Conservation (phyloP, 1,140 invertebrate genomes). For the Plectrocnemia conspersa region DNA sequence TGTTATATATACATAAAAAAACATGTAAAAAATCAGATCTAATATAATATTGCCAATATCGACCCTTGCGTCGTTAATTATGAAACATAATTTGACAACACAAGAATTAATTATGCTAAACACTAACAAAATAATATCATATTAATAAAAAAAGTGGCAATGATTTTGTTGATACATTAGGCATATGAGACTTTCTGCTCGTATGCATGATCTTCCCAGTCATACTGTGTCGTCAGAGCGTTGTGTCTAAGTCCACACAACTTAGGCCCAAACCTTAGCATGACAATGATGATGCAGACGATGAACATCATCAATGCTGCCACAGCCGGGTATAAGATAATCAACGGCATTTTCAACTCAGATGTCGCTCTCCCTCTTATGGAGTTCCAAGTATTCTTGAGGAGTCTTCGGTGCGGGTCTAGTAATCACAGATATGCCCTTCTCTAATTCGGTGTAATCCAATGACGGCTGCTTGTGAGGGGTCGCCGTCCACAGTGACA, state of each 20-base stretch:
- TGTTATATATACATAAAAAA: too few relatives aligned
- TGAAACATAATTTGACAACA: too few relatives aligned
- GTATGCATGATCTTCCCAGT: slow-evolving; percentile 58
- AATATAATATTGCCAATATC: too few relatives aligned
- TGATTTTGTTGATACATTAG: too few relatives aligned
- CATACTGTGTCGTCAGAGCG: slow-evolving; percentile 54
- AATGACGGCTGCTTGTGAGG: slow-evolving; percentile 78
- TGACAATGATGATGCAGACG: slow-evolving; percentile 65
- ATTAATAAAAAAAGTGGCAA: too few relatives aligned
- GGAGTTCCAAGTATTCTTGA: slow-evolving; percentile 68
- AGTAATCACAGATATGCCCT: slow-evolving; percentile 42
- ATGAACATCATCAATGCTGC: slow-evolving; percentile 67
- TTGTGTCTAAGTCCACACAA: slow-evolving; percentile 64
- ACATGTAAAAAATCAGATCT: too few relatives aligned
- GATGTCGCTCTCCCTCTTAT: slow-evolving; percentile 77
- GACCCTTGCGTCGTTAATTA: too few relatives aligned
- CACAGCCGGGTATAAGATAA: slow-evolving; percentile 69
- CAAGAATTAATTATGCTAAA: too few relatives aligned
- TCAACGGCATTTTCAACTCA: slow-evolving; percentile 62
- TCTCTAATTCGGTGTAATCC: slow-evolving; percentile 70
- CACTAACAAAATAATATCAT: too few relatives aligned
- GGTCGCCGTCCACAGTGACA: slow-evolving; percentile 75
- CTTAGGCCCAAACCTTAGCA: slow-evolving; percentile 65
- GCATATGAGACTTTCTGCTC: slow-evolving; percentile 59
- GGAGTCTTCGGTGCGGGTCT: slow-evolving; percentile 38